Base-by-base conservation (phyloP, 2,888 invertebrate species). In the Sthenelais limicola region DNA sequence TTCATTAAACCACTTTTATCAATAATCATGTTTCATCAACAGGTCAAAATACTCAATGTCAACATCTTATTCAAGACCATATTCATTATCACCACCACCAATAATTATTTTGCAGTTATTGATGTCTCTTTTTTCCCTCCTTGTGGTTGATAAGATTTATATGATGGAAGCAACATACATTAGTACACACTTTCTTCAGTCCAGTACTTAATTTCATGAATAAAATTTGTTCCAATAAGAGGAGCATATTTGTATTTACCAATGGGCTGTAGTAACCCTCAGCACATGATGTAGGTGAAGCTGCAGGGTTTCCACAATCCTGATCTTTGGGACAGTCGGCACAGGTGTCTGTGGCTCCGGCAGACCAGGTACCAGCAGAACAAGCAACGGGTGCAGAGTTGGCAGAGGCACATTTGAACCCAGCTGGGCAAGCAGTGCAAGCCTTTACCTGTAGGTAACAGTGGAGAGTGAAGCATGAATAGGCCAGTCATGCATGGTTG, bases 401-500 rank as follows among this genome's bases (percentile, higher is more conserved):
- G n/a, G 38, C 35, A n/a, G 30, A 21, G 18, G 73, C 15, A 67
- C 84, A 85, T 49, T 78, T 74, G 43, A 58, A 80, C 12, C 84
- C 84, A 24, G 82, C 83, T 15, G 82, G 83, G 75, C 85, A 85
- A 0, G 73, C 30, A 0, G 73, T 54, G 75, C 85, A 85, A n/a
- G 76, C 81, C 78, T 21, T 67, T 75, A n/a, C 82, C 83, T 35
- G 79, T 7, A 43, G 47, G 47, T 18, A 43, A 43, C 47, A 43
- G 12, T 43, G 47, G 43, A 43, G 15, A 9, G 15, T 9, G 15
- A 18, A 12, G 3, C 3, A 56, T 56, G 2, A 4, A 21, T 32
- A 26, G 24, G 52, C 15, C 9, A 48, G 3, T 48, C 48, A 48
- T n/a, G n/a, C n/a, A n/a, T n/a, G n/a, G n/a, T n/a, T n/a, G n/a